Conservation (phyloP, 1,140 invertebrate species). For the Apis dorsata region DNA sequence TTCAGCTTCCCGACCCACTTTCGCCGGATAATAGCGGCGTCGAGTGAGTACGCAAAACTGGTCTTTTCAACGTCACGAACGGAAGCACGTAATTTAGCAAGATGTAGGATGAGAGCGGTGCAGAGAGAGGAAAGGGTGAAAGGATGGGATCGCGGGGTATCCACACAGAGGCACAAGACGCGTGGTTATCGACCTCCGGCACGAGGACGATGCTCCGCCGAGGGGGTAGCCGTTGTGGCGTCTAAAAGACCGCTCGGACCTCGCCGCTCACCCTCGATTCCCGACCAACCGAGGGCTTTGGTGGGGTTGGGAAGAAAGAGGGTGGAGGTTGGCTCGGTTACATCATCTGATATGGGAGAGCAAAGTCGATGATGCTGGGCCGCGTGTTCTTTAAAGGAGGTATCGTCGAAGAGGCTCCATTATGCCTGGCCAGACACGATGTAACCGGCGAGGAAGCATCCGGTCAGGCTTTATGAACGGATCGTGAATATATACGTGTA, state of each 20-base stretch:
- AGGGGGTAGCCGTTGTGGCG: constrained; percentile 62
- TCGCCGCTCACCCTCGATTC: constrained; percentile 11
- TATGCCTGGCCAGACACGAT: constrained; percentile 29
- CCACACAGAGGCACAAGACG: constrained; percentile 16
- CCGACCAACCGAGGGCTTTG: background rate
- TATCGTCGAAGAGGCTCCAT: constrained; percentile 30
- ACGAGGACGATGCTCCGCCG: constrained; percentile 31
- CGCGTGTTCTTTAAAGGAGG: constrained; percentile 51
- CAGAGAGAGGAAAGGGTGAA: background rate
- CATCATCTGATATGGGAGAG: constrained; percentile 65
- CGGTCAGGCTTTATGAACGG: constrained; percentile 28
- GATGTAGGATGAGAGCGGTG: constrained; percentile 10
- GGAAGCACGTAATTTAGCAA: constrained; percentile 46
- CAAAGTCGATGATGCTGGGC: constrained; percentile 44
- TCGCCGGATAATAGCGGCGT: constrained; percentile 30
- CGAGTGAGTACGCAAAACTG: constrained; percentile 45
- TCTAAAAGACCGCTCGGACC: constrained; percentile 67
- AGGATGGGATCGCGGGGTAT: constrained; percentile 6
- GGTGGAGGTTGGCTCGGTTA: constrained; percentile 61
- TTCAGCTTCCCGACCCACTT: constrained; percentile 44
- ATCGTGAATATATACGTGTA: constrained; percentile 4
- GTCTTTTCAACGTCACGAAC: constrained; percentile 43
- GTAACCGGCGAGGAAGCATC: constrained; percentile 20
- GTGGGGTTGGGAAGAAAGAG: constrained; percentile 32
- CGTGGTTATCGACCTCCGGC: constrained; percentile 60